A percentile compares a stretch with the other conserved stretches of the same genome.
Evolutionary conservation across 2,888 invertebrate species (phyloP).

Genomic region (Chymomyza caudatula): DNA sequence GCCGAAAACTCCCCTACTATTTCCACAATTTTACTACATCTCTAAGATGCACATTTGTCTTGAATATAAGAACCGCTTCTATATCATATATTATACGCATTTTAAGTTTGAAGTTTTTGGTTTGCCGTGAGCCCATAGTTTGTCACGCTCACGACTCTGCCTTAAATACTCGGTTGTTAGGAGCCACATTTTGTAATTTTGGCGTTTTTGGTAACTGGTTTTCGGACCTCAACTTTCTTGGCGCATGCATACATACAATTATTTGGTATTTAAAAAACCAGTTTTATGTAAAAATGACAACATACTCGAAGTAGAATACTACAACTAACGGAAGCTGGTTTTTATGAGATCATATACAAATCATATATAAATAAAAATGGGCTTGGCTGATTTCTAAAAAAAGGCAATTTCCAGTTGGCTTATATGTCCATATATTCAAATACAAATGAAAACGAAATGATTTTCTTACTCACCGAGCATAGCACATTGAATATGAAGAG

Average conservation of each 20-base stretch:
- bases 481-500: conserved; percentile 89
- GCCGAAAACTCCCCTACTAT: too few species aligned
- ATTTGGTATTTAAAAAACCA: conserved; percentile 36
- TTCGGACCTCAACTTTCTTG: conserved; percentile 25
- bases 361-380: conserved; percentile 6
- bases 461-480: conserved; percentile 84
- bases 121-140: not conserved
- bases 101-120: not conserved
- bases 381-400: conserved; percentile 19
- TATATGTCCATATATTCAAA: not conserved
- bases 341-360: not conserved
- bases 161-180: not conserved
- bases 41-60: too few species aligned
- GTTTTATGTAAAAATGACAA: conserved; percentile 32
- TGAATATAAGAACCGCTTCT: too few species aligned
- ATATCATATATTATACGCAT: too few species aligned
- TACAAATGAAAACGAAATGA: not conserved
- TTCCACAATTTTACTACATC: too few species aligned
- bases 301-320: not conserved
- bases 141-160: not conserved
- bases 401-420: not conserved
- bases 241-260: not conserved
- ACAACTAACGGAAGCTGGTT: conserved; percentile 3
- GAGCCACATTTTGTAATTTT: not conserved
- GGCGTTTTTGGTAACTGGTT: conserved; percentile 40